Evolutionary conservation across 2,113 vertebrate genomes (phyloP).

Genomic region (Oreotrochilus melanogaster): DNA sequence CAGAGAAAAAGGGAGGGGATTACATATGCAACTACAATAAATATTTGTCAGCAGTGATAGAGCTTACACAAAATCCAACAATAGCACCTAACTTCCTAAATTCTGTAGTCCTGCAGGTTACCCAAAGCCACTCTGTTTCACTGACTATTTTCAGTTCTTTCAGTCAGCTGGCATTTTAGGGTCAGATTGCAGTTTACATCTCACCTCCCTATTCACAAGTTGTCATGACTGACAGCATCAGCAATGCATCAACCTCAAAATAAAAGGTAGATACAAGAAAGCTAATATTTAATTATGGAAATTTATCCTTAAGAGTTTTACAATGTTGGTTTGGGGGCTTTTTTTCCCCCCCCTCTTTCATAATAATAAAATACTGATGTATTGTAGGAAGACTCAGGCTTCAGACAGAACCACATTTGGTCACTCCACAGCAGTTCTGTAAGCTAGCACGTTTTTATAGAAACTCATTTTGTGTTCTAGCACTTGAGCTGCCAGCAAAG

Average conservation of each 20-base stretch:
- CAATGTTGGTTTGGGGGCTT: no score
- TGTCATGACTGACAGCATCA: not conserved
- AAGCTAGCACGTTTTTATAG: not conserved
- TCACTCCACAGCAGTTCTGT: not conserved
- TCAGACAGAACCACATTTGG: not conserved
- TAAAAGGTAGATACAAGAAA: not conserved
- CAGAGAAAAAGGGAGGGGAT: accelerated
- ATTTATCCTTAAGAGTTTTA: not conserved
- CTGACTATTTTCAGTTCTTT: not conserved
- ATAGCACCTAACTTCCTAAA: not conserved
- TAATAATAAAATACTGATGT: not conserved
- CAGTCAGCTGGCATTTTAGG: not conserved
- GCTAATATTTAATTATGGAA: not conserved
- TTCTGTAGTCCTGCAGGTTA: not conserved
- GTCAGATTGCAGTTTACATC: not conserved
- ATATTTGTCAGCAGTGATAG: not conserved
- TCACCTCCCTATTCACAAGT: not conserved
- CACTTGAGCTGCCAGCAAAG: not conserved
- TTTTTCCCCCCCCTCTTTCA: no score
- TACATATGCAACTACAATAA: not conserved
- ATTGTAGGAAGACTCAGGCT: not conserved
- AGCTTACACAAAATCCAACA: not conserved
- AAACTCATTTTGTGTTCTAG: not conserved
- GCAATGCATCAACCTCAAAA: not conserved
- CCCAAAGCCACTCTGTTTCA: not conserved